A percentile compares a stretch with the other conserved stretches of the same genome.
Conservation (phyloP, 2,888 invertebrate genomes). For the Auanema sp. region DNA sequence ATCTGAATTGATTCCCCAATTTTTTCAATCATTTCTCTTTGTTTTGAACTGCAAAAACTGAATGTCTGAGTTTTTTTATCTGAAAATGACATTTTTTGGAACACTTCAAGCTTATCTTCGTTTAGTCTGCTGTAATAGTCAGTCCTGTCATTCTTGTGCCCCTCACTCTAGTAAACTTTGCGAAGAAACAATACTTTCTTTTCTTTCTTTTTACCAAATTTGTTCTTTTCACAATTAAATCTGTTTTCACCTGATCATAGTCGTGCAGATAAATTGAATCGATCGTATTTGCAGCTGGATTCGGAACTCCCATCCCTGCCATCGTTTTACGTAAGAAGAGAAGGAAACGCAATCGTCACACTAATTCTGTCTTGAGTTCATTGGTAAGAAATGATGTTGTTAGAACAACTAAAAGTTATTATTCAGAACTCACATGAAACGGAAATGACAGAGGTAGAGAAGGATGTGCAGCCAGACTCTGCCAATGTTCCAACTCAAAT, state of each 20-base stretch:
- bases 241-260: neutral
- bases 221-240: constrained; percentile 9
- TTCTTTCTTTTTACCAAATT: constrained; percentile 21
- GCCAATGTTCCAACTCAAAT: neutral
- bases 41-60: too few relatives aligned
- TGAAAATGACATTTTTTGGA: too few relatives aligned
- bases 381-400: constrained; percentile 1
- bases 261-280: neutral
- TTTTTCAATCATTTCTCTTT: too few relatives aligned
- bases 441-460: constrained; percentile 8
- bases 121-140: neutral
- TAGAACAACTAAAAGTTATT: constrained; percentile 7
- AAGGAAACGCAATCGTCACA: constrained; percentile 44
- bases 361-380: constrained; percentile 31
- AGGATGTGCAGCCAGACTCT: constrained; percentile 2
- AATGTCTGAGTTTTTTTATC: too few relatives aligned
- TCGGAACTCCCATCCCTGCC: constrained; percentile 55
- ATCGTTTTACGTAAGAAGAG: constrained; percentile 55
- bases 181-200: constrained; percentile 15
- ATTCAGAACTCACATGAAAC: neutral
- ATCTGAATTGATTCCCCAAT: too few relatives aligned
- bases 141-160: constrained; percentile 7
- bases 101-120: constrained; percentile 1
- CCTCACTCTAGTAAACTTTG: constrained; percentile 10
- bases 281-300: constrained; percentile 43